Base-by-base conservation (phyloP, 2,113 vertebrate species). In the Sander vitreus region DNA sequence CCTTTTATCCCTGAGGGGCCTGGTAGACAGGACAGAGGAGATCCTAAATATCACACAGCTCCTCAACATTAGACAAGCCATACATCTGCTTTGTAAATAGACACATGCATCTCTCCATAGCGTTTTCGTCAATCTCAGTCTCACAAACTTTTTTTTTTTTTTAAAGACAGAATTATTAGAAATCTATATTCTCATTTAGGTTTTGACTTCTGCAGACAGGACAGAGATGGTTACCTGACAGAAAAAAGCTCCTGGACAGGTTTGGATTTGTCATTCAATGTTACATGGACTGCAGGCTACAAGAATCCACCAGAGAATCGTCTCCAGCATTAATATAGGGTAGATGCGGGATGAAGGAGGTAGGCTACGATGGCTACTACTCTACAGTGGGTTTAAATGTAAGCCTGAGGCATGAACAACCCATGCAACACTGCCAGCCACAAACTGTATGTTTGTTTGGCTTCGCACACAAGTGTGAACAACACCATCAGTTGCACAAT, bases 391-490 rank as follows among this genome's bases (percentile, higher is more conserved):
- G 64, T 88, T 88, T 83, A 64, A 85, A 82, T 83, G 66, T 43
- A 85, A 72, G 73, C 85, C 76, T 0, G 1, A 84, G 77, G 85
- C 45, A 15, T 54, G 55, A 73, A 71, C 51, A 51, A 73, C 80
- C 86, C 81, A 85, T 76, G 39, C 83, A 87, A 19, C 63, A 71
- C 80, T 55, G 79, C 66, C 81, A 86, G 80, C 78, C 83, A 84
- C 53, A 78, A 85, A 84, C 76, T 90, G 78, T 43, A 75, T 76
- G 88, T 85, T 90, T 89, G 72, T 88, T 84, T 73, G 69, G 72
- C 84, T 83, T 64, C 68, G 81, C 67, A 68, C 83, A 75, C 71
- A 55, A 76, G 83, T 80, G 85, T 84, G 79, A 91, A 83, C 79
- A 85, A 86, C 88, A 83, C 76, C 80, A 77, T 80, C 81, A 63